A percentile compares a stretch with the other conserved stretches of the same genome.
phyloP scores from a whole-genome alignment of 2,888 invertebrate species.

The Dasysyrphus albostriatus region DNA sequence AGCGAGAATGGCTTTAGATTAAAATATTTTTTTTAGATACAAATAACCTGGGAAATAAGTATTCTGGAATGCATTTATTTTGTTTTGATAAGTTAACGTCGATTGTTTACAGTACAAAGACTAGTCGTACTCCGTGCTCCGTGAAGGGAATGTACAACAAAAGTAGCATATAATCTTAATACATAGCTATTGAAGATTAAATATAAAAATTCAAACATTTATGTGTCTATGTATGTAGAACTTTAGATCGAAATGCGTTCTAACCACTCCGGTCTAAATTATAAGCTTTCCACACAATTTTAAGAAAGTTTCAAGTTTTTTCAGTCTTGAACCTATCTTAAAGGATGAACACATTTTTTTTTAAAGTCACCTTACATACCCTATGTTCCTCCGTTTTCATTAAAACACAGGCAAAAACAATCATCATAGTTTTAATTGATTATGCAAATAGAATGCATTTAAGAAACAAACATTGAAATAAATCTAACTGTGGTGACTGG shows the following conservation, averaged over 20 bases:
- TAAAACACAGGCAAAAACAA: neutral
- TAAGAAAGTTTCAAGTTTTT: neutral
- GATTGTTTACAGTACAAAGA: too few species aligned
- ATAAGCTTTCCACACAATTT: too few species aligned
- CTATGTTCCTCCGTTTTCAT: neutral
- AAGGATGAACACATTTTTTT: neutral
- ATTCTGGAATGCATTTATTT: neutral
- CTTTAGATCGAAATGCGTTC: too few species aligned
- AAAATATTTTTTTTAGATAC: neutral
- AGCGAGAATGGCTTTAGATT: neutral
- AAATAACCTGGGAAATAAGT: neutral
- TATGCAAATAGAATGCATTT: neutral
- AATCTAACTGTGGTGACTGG: neutral
- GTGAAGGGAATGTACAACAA: too few species aligned
- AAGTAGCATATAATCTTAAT: too few species aligned
- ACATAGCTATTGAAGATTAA: too few species aligned
- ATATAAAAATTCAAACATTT: too few species aligned
- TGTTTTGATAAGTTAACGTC: too few species aligned
- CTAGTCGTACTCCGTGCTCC: too few species aligned
- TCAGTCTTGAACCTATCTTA: neutral
- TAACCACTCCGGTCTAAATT: too few species aligned
- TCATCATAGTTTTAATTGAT: neutral
- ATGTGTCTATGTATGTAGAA: too few species aligned
- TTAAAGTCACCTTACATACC: too few species aligned
- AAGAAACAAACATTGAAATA: neutral